Evolutionary conservation across 2,797 vertebrate species (phyloP), one percentile per base, ranked within the genome.

Genomic region (Sebastes oblongus): DNA sequence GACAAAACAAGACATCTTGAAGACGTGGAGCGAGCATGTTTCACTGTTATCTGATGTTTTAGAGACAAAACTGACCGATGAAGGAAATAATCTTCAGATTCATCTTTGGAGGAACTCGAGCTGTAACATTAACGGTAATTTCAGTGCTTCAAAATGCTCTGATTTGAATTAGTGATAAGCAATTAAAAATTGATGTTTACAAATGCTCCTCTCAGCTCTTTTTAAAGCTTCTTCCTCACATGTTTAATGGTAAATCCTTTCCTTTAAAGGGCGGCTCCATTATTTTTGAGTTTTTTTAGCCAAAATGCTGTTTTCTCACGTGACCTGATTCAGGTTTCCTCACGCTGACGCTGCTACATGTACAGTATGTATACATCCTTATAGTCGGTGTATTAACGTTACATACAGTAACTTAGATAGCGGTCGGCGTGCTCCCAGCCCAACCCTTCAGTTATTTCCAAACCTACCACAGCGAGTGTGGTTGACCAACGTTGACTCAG

Each of bases 281-380:
- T 46, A 16, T 16, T 42, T 42, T 46, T 18, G 6, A 18, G 42
- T 18, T 18, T 46, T 46, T 0, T 46, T 18, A 13, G 42, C 42
- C 42, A 7, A 0, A 0, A 25, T 56, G 39, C 39, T 42, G 0
- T 42, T 42, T 42, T 16, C 39, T 16, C 39, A 42, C 0, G 0
- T 42, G 14, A 42, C 14, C 39, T 16, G 39, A 42, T 6, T 0
- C 0, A 42, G 14, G 13, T 42, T 42, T 42, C 39, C 1, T 3
- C 39, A 42, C 0, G 39, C 39, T 42, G 39, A 42, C 39, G 39
- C 39, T 42, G 39, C 39, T 42, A 16, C 14, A 16, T 42, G 39
- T 42, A 42, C 13, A 16, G 39, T 42, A 42, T 42, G 3, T 16
- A 42, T 42, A 16, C 39, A 42, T 42, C 39, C 5, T 42, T 42